Evolutionary conservation across 2,888 invertebrate genomes (phyloP).

Genomic region (Timandra comae): DNA sequence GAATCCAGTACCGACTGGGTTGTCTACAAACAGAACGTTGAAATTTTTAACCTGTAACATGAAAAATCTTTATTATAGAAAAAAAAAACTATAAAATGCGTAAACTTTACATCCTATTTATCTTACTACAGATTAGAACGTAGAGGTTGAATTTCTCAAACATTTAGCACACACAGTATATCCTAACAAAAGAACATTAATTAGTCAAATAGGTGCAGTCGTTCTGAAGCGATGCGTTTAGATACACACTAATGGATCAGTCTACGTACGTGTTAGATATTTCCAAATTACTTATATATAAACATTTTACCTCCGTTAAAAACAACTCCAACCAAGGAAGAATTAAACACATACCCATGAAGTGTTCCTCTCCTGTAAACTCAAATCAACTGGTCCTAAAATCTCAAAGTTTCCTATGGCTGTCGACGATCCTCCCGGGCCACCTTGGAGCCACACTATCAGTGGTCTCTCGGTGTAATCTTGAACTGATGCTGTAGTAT

Average conservation of each 20-base stretch:
- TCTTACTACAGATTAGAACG: too few relatives aligned
- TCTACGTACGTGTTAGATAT: too few relatives aligned
- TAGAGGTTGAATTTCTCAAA: too few relatives aligned
- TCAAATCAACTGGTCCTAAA: slow-evolving; percentile 83
- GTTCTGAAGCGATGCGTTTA: too few relatives aligned
- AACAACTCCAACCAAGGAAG: background rate
- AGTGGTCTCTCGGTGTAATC: slow-evolving; percentile 82
- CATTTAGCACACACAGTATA: too few relatives aligned
- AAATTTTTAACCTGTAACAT: slow-evolving; percentile 85
- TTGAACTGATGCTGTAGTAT: slow-evolving; percentile 79
- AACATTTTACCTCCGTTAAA: too few relatives aligned
- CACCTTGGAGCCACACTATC: slow-evolving; percentile 93
- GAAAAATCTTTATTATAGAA: too few relatives aligned
- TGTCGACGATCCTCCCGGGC: slow-evolving; percentile 87
- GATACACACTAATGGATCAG: too few relatives aligned
- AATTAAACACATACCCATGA: slow-evolving; percentile 81
- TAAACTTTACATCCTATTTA: background rate
- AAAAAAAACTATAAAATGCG: slow-evolving; percentile 12
- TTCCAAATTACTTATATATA: too few relatives aligned
- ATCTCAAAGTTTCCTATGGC: slow-evolving; percentile 93
- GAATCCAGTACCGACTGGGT: slow-evolving; percentile 92
- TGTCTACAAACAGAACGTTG: slow-evolving; percentile 92
- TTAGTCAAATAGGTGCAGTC: too few relatives aligned
- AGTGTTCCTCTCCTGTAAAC: slow-evolving; percentile 79
- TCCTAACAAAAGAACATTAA: too few relatives aligned